A percentile compares a stretch with the other conserved stretches of the same genome.
phyloP scores from a whole-genome alignment of 2,113 vertebrate species.

The Rhizomys pruinosus region DNA sequence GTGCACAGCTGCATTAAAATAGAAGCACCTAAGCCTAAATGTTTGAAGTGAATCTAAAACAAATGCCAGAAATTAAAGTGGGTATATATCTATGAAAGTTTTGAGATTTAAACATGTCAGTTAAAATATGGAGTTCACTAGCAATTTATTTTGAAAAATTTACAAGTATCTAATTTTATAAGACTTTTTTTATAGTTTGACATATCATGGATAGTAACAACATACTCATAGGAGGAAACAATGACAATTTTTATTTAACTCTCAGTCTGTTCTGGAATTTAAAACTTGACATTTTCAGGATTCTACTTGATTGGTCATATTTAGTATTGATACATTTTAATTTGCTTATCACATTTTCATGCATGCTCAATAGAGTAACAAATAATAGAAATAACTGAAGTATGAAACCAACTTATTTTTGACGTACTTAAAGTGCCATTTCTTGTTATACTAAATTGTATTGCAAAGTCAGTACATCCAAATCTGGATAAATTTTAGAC shows the following conservation, averaged over 20 bases:
- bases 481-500: constrained; percentile 50
- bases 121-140: constrained; percentile 61
- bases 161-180: constrained; percentile 67
- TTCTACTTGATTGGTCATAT: neutral
- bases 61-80: neutral
- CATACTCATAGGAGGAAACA: constrained; percentile 47
- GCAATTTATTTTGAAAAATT: constrained; percentile 38
- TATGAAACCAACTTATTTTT: constrained; percentile 30
- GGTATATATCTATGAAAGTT: neutral
- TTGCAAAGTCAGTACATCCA: constrained; percentile 27
- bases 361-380: constrained; percentile 1
- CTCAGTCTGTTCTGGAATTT: neutral
- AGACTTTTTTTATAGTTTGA: constrained; percentile 63
- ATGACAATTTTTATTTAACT: constrained; percentile 36
- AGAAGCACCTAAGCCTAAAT: constrained; percentile 15
- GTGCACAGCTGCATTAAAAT: constrained; percentile 48
- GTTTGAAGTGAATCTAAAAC: constrained; percentile 18
- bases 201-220: constrained; percentile 48
- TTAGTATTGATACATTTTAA: constrained; percentile 50
- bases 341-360: neutral
- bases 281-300: constrained; percentile 34
- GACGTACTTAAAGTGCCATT: constrained; percentile 58
- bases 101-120: constrained; percentile 53
- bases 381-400: constrained; percentile 61
- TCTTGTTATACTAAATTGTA: neutral